A percentile compares a stretch with the other conserved stretches of the same genome.
phyloP scores from a whole-genome alignment of 2,113 vertebrate species.

The Halichoeres trimaculatus region DNA sequence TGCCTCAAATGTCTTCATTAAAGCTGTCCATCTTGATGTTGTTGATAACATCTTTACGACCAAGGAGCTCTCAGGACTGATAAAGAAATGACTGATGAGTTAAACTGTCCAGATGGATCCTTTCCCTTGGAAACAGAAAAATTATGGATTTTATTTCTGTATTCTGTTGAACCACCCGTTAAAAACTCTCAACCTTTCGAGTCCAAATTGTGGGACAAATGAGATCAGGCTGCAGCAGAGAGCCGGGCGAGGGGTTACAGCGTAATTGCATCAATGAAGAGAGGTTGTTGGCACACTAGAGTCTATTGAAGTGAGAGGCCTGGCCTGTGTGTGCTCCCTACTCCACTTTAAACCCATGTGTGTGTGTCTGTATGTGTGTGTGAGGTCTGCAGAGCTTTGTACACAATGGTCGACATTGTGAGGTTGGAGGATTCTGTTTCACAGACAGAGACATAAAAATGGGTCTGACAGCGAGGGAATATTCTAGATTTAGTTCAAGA shows the following conservation, averaged over 20 bases:
- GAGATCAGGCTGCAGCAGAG: constrained; percentile 29
- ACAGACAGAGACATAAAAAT: constrained; percentile 11
- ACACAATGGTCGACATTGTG: constrained; percentile 21
- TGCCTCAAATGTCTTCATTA: no score
- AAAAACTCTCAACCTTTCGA: constrained; percentile 24
- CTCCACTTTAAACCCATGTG: constrained; percentile 22
- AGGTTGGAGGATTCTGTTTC: constrained; percentile 37
- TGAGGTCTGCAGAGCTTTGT: neutral
- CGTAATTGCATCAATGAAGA: constrained; percentile 60
- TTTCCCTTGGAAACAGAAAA: neutral
- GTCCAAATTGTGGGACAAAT: constrained; percentile 20
- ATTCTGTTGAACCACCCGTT: constrained; percentile 8
- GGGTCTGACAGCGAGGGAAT: neutral
- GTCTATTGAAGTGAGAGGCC: constrained; percentile 41
- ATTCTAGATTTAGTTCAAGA: no score
- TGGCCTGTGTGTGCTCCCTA: constrained; percentile 14
- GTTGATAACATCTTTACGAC: neutral
- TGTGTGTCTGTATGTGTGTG: neutral
- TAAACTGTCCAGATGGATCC: neutral
- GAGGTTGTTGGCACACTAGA: constrained; percentile 42
- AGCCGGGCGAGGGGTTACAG: constrained; percentile 41
- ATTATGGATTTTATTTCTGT: neutral
- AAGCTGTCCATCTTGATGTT: no score
- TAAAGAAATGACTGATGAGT: neutral
- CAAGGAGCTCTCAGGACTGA: neutral